Evolutionary conservation across 2,113 vertebrate genomes (phyloP).

Genomic region (Pituophis catenifer): DNA sequence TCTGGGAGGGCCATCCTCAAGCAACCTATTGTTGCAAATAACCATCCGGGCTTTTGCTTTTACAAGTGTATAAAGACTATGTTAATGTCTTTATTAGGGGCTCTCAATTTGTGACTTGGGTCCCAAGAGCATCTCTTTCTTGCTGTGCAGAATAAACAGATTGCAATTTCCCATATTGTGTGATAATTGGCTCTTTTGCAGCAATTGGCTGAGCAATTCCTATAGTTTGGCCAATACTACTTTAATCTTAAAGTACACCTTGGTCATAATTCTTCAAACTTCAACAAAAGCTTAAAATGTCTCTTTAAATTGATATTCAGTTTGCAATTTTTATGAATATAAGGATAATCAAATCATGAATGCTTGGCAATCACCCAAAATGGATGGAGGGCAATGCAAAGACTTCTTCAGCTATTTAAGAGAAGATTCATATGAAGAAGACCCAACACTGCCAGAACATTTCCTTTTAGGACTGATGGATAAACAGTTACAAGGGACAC

Average conservation of each 20-base stretch:
- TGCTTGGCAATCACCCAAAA: background rate
- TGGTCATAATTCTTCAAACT: background rate
- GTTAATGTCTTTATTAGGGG: background rate
- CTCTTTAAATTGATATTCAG: background rate
- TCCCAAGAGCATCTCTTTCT: background rate
- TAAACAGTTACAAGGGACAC: background rate
- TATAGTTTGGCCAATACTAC: background rate
- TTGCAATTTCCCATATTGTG: background rate
- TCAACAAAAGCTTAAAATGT: background rate
- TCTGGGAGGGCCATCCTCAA: too few relatives aligned
- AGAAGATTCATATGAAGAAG: background rate
- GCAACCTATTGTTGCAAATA: background rate
- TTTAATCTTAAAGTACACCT: background rate
- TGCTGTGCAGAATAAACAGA: background rate
- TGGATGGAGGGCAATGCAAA: background rate
- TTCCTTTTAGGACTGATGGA: background rate
- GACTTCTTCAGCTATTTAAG: background rate
- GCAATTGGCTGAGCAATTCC: background rate
- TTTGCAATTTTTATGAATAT: background rate
- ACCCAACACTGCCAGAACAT: background rate
- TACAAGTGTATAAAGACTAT: background rate
- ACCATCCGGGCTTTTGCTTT: background rate
- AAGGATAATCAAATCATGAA: background rate
- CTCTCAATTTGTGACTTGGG: background rate
- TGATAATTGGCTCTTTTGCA: background rate